Evolutionary conservation across 2,888 invertebrate genomes (phyloP).

Genomic region (Rotaria sp.): DNA sequence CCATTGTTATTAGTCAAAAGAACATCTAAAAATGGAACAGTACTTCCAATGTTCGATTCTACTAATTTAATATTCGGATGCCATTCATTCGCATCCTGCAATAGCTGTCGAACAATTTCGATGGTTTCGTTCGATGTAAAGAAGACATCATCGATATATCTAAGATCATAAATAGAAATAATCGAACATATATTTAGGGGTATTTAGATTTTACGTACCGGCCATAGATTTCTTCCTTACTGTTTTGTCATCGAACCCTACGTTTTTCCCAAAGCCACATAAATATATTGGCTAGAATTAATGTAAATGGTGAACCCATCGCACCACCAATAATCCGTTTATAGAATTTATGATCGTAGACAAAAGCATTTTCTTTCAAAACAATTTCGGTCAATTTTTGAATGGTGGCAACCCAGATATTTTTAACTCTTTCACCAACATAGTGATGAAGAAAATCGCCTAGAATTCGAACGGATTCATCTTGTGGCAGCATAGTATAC

Average conservation of each 20-base stretch:
- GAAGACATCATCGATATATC: conserved; percentile 3
- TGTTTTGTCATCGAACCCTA: not conserved
- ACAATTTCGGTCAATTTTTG: not conserved
- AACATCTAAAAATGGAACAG: not conserved
- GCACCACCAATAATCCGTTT: not conserved
- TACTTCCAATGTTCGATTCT: not conserved
- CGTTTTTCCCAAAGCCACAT: not conserved
- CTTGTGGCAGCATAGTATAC: not conserved
- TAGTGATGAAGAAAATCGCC: not conserved
- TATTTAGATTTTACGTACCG: not conserved
- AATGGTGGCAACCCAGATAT: not conserved
- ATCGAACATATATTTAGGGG: not conserved
- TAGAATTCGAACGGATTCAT: not conserved
- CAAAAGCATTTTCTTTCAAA: not conserved
- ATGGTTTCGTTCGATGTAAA: not conserved
- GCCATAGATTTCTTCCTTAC: not conserved
- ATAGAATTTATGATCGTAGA: not conserved
- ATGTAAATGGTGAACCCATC: not conserved
- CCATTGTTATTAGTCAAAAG: not conserved
- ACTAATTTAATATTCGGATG: not conserved
- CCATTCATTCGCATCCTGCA: not conserved
- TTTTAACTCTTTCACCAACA: not conserved
- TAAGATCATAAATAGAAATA: not conserved
- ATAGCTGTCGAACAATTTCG: not conserved
- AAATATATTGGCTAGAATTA: not conserved